Evolutionary conservation across 2,888 invertebrate genomes (phyloP).

Genomic region (Habroteleia sp.): DNA sequence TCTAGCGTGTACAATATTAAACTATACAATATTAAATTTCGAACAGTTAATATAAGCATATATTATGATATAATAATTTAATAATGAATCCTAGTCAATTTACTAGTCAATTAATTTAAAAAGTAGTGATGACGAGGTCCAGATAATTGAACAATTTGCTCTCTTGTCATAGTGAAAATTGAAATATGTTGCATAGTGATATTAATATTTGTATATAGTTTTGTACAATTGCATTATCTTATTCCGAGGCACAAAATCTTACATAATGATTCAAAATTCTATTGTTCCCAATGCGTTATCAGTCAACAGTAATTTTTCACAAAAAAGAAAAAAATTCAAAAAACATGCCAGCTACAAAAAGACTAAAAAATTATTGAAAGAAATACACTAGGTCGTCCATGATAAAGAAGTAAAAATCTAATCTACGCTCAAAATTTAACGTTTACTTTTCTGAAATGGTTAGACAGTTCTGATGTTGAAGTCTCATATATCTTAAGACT

Average conservation of each 20-base stretch:
- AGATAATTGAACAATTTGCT: neutral
- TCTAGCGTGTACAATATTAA: too few relatives aligned
- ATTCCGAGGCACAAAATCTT: too few relatives aligned
- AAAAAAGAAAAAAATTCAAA: neutral
- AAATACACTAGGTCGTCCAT: constrained; percentile 27
- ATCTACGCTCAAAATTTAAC: constrained; percentile 3
- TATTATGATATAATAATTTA: constrained; percentile 18
- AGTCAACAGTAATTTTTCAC: constrained; percentile 53
- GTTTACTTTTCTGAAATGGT: constrained; percentile 33
- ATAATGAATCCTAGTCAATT: constrained; percentile 49
- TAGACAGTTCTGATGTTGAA: constrained; percentile 56
- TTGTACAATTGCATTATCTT: constrained; percentile 1
- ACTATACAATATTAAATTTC: too few relatives aligned
- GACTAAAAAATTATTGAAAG: constrained; percentile 42
- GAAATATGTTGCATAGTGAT: neutral
- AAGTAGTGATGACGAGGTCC: constrained; percentile 3
- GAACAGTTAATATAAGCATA: too few relatives aligned
- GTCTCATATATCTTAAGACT: constrained; percentile 63
- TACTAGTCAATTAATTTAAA: constrained; percentile 57
- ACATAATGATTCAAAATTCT: neutral
- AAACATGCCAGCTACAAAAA: constrained; percentile 29
- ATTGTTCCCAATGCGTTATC: neutral
- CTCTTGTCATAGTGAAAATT: too few relatives aligned
- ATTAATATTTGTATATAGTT: constrained; percentile 1
- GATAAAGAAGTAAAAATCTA: neutral